These are phyloP conservation scores for Arrhopalites spinosus DNA, from an alignment of 2,888 invertebrate species.

Conservation along the genomic window DNA sequence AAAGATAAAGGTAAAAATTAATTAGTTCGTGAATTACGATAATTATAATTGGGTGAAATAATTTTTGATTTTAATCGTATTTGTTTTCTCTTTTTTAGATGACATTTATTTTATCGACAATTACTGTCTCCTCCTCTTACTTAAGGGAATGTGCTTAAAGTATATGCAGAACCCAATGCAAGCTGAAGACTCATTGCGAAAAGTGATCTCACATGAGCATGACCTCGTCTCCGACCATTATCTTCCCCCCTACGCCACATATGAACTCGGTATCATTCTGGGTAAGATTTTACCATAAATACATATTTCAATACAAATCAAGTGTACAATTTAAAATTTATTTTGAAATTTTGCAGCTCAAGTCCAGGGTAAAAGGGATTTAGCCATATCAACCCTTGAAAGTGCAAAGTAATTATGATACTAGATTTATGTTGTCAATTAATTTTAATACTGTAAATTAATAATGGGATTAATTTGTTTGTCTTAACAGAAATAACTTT, in stretches of 20 bases:
- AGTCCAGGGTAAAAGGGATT: conserved; percentile 69
- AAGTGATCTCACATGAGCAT: conserved; percentile 70
- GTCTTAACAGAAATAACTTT: conserved; percentile 77
- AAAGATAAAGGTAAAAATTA: conserved; percentile 56
- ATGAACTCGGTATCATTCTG: conserved; percentile 82
- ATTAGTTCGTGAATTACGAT: not conserved
- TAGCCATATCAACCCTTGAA: conserved; percentile 74
- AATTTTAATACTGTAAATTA: no score
- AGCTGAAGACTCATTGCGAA: conserved; percentile 74
- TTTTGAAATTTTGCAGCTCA: no score
- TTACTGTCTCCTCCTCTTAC: conserved; percentile 72
- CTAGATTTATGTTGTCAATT: no score
- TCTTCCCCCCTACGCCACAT: conserved; percentile 81
- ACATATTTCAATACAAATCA: no score
- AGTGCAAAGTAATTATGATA: conserved; percentile 74
- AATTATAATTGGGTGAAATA: conserved; percentile 1
- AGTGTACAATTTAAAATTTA: no score
- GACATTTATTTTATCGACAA: conserved; percentile 68
- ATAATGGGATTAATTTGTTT: conserved; percentile 2
- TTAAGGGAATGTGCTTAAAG: conserved; percentile 82
- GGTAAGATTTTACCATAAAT: conserved; percentile 58
- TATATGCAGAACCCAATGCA: conserved; percentile 75
- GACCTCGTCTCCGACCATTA: conserved; percentile 81
- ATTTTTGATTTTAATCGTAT: no score
- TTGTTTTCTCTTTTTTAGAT: conserved; percentile 40